A percentile compares a stretch with the other conserved stretches of the same genome.
These are phyloP conservation scores for Tridacna gigas DNA, from an alignment of 2,888 invertebrate species.

Conservation along the genomic window DNA sequence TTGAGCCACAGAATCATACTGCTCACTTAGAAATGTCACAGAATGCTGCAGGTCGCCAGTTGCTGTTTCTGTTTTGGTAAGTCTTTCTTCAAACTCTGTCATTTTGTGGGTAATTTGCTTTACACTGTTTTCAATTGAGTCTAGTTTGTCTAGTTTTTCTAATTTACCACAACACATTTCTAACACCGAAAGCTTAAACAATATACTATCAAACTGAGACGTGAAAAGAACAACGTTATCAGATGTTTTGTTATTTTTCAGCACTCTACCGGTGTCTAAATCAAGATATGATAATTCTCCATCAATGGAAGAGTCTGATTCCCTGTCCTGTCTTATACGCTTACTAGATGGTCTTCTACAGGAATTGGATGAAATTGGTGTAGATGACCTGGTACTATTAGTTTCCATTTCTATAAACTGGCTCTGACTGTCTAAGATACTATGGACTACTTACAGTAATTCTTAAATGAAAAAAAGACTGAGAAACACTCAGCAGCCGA, in stretches of 20 bases:
- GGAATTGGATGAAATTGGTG: too few relatives aligned
- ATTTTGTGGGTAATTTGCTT: neutral
- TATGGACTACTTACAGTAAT: too few relatives aligned
- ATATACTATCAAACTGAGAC: neutral
- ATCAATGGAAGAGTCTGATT: too few relatives aligned
- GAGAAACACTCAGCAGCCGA: too few relatives aligned
- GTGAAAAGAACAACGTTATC: neutral
- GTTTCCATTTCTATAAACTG: too few relatives aligned
- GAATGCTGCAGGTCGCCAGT: neutral
- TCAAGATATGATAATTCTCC: neutral
- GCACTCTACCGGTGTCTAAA: neutral
- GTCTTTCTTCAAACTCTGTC: neutral
- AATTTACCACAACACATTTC: neutral
- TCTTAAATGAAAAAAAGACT: too few relatives aligned
- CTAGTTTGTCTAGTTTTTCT: constrained; percentile 10
- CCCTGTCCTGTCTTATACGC: too few relatives aligned
- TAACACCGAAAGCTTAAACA: neutral
- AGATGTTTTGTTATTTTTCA: neutral
- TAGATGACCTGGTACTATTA: too few relatives aligned
- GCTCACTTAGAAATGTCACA: neutral
- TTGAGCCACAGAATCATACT: neutral
- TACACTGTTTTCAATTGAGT: neutral
- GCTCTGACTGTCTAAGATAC: too few relatives aligned
- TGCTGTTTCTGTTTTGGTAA: neutral
- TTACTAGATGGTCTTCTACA: too few relatives aligned